Base-by-base conservation (phyloP, 2,113 vertebrate species). In the Toxotes jaculatrix region DNA sequence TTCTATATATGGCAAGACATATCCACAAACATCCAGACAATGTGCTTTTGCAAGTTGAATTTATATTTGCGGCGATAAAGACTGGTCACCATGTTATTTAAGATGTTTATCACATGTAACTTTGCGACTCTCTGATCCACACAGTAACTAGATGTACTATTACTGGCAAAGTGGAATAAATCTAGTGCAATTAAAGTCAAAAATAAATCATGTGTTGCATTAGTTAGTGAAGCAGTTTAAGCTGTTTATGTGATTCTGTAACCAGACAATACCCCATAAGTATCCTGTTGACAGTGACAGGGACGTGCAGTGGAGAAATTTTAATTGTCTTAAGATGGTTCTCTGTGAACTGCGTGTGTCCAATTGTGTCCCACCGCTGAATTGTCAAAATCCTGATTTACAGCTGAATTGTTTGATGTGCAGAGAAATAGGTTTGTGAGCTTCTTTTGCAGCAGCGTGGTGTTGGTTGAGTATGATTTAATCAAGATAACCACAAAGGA, bases 401-500 rank as follows among this genome's bases (percentile, higher is more conserved):
- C 11, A 40, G 13, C 12, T 60, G 43, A 59, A 43, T 53, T 82
- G 60, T 69, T 76, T 77, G 76, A 67, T 34, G 43, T 38, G n/a
- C 56, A 74, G 38, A 61, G 16, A 79, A 74, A 84, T 36, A 65
- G 11, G 12, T 85, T 63, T 65, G 53, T 59, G 34, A 56, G 43
- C 55, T 66, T 53, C 64, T 69, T 67, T 59, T 4, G 2, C 63
- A 71, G 63, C 47, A 73, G 71, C 51, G 47, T 55, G 21, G 7
- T 64, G 56, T 82, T 71, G 27, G 77, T 73, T 77, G 61, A 79
- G 45, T 23, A 55, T 68, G 49, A 89, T 88, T 87, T 78, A 78
- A 90, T 90, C 78, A 84, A 86, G 76, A 89, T 77, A 84, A 85
- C 81, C 74, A 86, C 75, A 80, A 72, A 57, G 76, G 74, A 85